Conservation (phyloP, 2,797 vertebrate genomes). For the Anguilla pacifica region DNA sequence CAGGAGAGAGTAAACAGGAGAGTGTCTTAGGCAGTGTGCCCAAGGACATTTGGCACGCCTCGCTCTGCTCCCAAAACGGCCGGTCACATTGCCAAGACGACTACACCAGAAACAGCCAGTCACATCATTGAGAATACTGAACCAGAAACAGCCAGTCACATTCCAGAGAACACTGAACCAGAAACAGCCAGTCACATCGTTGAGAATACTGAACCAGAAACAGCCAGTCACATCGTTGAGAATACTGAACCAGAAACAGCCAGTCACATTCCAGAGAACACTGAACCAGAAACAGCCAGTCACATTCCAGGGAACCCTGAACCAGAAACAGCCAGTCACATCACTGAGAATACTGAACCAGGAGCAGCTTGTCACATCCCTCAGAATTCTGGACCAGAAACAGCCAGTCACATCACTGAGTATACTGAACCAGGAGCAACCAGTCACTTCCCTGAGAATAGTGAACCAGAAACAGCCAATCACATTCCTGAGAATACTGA, state of each 20-base stretch:
- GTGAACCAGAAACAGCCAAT: too few species aligned
- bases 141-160: background rate
- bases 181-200: too few species aligned
- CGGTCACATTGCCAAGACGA: background rate
- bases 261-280: background rate
- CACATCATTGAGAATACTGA: background rate
- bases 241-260: background rate
- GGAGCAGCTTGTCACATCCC: too few species aligned
- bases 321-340: too few species aligned
- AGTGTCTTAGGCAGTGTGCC: constrained; percentile 19
- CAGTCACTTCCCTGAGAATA: background rate
- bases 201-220: background rate
- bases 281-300: too few species aligned
- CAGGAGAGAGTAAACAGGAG: constrained; percentile 26
- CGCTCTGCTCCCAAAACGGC: background rate
- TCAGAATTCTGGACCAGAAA: too few species aligned
- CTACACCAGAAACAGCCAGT: background rate
- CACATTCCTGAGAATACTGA: background rate
- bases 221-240: background rate
- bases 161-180: background rate
- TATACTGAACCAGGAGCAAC: background rate
- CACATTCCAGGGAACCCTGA: too few species aligned
- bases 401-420: too few species aligned
- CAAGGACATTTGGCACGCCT: constrained; percentile 13
- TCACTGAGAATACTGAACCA: too few species aligned